Evolutionary conservation across 2,797 vertebrate species (phyloP).

Genomic region (Peromyscus attwateri): DNA sequence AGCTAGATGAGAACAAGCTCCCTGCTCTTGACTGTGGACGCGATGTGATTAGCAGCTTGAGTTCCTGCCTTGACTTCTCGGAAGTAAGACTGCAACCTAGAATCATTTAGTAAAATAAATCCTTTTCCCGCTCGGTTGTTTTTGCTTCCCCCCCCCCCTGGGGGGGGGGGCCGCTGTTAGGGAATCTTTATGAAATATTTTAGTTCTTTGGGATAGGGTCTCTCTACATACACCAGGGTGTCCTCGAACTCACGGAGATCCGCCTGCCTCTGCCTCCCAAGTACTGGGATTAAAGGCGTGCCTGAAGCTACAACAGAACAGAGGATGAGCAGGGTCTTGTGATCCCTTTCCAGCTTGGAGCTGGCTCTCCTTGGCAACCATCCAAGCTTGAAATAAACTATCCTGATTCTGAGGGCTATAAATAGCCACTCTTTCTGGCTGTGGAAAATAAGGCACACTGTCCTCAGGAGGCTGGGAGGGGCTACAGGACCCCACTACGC

Average conservation of each 20-base stretch:
- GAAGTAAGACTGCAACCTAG: not conserved
- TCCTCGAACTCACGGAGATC: not conserved
- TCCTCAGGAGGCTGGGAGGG: not conserved
- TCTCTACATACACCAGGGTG: too few species aligned
- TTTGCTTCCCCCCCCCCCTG: too few species aligned
- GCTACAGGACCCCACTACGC: not conserved
- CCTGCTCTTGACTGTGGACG: not conserved
- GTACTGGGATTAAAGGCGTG: not conserved
- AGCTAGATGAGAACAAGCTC: not conserved
- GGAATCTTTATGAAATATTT: not conserved
- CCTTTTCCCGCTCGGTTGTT: not conserved
- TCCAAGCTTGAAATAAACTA: conserved; percentile 70
- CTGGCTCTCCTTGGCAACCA: conserved; percentile 30
- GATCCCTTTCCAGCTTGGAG: not conserved
- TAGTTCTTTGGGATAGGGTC: not conserved
- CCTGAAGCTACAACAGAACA: not conserved
- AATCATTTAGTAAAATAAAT: not conserved
- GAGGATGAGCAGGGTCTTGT: accelerated
- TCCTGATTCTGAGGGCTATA: conserved; percentile 46
- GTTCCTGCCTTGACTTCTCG: not conserved
- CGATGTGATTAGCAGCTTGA: not conserved
- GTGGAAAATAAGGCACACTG: conserved; percentile 37
- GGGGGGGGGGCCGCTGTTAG: not conserved
- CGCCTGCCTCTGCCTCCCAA: not conserved
- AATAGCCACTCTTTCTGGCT: conserved; percentile 43